Base-by-base conservation (phyloP, 1,140 invertebrate species). In the Capitella teleta region DNA sequence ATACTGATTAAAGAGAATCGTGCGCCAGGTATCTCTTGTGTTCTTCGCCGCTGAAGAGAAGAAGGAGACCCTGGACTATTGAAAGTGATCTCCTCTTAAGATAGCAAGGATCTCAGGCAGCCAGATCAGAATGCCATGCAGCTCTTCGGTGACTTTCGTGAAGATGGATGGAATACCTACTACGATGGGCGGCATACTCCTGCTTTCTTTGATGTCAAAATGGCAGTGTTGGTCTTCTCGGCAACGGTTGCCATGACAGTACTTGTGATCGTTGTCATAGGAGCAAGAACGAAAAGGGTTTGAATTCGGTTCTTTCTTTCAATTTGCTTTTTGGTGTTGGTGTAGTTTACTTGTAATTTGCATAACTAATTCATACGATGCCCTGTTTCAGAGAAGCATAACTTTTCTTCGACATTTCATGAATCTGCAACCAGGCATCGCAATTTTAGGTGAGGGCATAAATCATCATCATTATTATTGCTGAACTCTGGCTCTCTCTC, bases 161-260 rank as follows among this genome's bases (percentile, higher is more conserved):
- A 40, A 8, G 21, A 25, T 12, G 47, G 47, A 19, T 49, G 47
- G 47, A 49, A 49, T 23, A 49, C 47, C 3, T 49, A 49, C 36
- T 49, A 49, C 16, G 32, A 23, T 14, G 45, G 30, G 6, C 45
- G 30, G 8, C 28, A 19, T 4, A 28, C 14, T 19, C 28, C 28
- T 14, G 45, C 21, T 30, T 28, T 32, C 4, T 47, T 40, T n/a
- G 38, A 40, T 16, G 30, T 49, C 34, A 19, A 25, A 23, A 3
- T 38, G 3, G 23, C 23, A 2, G 8, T 49, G 21, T 12, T 49
- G 24, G 16, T 23, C 19, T 49, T 30, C 47, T 25, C 18, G 5
- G 36, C 36, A 14, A 23, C 21, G 2, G 34, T 49, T 46, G 23
- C 12, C 44, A 2, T 18, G 5, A 43, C n/a, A 23, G 2, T 19